Conservation (phyloP, 2,888 invertebrate genomes). For the Gerris lacustris region DNA sequence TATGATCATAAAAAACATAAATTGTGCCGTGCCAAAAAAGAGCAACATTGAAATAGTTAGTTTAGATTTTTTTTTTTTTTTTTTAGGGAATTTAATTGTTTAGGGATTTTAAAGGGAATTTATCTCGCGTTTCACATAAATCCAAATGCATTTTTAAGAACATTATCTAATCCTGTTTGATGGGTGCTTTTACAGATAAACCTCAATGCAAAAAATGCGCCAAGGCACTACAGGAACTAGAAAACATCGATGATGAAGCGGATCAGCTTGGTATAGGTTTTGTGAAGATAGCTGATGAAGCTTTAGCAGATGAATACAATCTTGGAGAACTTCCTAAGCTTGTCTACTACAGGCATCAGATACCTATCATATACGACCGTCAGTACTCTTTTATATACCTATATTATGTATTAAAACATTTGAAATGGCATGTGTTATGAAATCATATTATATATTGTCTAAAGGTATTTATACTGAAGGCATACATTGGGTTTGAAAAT, state of each 20-base stretch:
- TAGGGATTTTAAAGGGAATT: no score
- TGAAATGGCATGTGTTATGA: constrained; percentile 11
- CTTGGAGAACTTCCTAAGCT: constrained; percentile 74
- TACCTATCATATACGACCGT: constrained; percentile 90
- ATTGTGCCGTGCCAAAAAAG: no score
- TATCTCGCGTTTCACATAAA: no score
- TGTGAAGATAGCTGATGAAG: constrained; percentile 86
- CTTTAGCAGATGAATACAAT: constrained; percentile 83
- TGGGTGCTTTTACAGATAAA: constrained; percentile 52
- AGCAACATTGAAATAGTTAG: no score
- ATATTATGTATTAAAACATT: no score
- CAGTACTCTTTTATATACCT: constrained; percentile 32
- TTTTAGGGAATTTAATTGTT: no score
- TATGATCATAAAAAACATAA: no score
- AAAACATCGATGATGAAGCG: constrained; percentile 89
- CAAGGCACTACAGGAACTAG: constrained; percentile 77
- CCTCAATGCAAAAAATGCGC: constrained; percentile 85
- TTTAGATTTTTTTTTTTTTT: no score
- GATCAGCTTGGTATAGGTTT: constrained; percentile 88
- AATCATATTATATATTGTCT: background rate
- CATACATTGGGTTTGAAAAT: no score
- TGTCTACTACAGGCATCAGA: constrained; percentile 87
- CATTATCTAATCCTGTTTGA: background rate
- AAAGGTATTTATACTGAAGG: no score
- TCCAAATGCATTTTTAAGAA: no score